Evolutionary conservation across 2,113 vertebrate species (phyloP).

Genomic region (Eolophus roseicapilla): DNA sequence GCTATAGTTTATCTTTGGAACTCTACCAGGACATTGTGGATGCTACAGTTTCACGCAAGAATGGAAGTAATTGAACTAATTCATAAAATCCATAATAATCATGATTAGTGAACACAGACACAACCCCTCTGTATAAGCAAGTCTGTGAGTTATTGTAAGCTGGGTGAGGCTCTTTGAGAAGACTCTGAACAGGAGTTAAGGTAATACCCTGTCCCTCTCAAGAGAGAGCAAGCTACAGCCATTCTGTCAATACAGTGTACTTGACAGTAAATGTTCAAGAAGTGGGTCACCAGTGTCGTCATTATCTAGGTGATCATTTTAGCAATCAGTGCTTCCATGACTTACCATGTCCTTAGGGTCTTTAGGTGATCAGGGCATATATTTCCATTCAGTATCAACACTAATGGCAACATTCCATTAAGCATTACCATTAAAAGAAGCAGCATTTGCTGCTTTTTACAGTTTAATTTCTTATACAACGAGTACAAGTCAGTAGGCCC

Average conservation of each 20-base stretch:
- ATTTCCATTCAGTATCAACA: neutral
- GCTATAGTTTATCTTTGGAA: neutral
- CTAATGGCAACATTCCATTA: neutral
- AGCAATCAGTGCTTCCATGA: neutral
- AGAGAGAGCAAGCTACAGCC: neutral
- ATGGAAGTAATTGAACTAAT: neutral
- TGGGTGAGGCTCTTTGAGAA: neutral
- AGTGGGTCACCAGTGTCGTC: neutral
- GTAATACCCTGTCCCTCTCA: neutral
- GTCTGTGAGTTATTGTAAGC: neutral
- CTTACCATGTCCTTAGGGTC: rapidly evolving
- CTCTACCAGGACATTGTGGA: neutral
- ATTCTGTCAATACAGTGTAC: neutral
- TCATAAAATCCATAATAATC: neutral
- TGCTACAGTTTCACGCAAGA: rapidly evolving
- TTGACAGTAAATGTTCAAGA: neutral
- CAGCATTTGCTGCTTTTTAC: neutral
- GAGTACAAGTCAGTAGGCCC: no score
- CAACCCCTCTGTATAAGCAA: neutral
- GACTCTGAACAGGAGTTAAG: neutral
- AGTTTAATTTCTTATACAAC: neutral
- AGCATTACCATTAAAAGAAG: neutral
- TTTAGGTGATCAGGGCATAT: neutral
- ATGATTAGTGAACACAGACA: neutral
- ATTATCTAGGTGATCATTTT: neutral